Base-by-base conservation (phyloP, 2,113 vertebrate genomes). In the Psilopsiagon aymara region DNA sequence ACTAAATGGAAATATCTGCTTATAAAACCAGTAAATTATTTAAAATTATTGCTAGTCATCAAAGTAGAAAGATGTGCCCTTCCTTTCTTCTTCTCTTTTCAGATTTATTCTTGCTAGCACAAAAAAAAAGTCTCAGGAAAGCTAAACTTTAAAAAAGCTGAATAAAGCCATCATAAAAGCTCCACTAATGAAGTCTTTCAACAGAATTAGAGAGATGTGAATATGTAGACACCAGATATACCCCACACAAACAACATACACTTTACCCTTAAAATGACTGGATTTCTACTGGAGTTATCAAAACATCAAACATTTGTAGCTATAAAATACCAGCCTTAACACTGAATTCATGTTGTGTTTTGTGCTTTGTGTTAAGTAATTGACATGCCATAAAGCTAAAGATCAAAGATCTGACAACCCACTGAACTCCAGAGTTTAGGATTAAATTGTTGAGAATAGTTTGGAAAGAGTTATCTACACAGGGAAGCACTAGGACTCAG, bases 391-490 rank as follows among this genome's bases (percentile, higher is more conserved):
- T 59, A 90, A 82, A 75, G 21, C 12, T 76, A 28, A 89, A 55
- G 21, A 73, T 8, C 29, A 73, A 89, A 87, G 14, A 44, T 55
- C 69, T 88, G 46, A 77, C 17, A 87, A 66, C 23, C 33, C 52
- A 84, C 8, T 2, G 1, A 93, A 93, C 17, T 85, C 39, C 27
- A 37, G 19, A 55, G 37, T 41, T 88, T 37, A 81, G 27, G 55
- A 85, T 17, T 23, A 88, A 86, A 68, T 43, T 80, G 25, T 52
- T 81, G n/a, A n/a, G 82, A 89, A 55, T 37, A 67, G 49, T 93
- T 94, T 93, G 82, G 74, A 94, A 96, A 82, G 33, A 71, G 28
- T 87, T 95, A 47, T 15, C 59, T 80, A 87, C 7, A 46, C 51
- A 96, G 47, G 69, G 73, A 96, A 97, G 49, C 73, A 69, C 47